These are phyloP conservation scores for Lepidothrix coronata DNA, from an alignment of 2,113 vertebrate species.

Conservation along the genomic window DNA sequence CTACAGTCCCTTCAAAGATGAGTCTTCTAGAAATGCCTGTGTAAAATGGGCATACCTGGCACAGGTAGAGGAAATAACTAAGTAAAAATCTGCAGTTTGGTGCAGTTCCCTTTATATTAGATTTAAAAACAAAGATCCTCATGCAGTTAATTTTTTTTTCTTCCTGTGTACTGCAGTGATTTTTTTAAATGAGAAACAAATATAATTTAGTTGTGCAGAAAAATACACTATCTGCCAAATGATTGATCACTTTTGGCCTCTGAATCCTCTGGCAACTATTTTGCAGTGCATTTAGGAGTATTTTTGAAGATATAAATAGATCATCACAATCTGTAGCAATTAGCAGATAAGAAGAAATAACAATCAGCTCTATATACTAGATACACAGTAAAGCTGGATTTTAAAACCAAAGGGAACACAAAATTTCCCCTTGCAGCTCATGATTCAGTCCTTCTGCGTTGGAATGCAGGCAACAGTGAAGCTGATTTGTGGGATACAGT, in stretches of 20 bases:
- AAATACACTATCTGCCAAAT: neutral
- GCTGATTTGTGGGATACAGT: neutral
- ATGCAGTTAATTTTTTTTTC: neutral
- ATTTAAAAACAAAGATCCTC: neutral
- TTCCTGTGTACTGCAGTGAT: neutral
- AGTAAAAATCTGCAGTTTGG: neutral
- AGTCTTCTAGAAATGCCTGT: neutral
- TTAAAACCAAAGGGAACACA: neutral
- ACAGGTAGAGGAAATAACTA: neutral
- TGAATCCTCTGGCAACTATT: neutral
- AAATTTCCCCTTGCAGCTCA: neutral
- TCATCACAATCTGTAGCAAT: conserved; percentile 20
- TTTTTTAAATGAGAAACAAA: neutral
- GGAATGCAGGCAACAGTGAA: neutral
- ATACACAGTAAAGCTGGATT: neutral
- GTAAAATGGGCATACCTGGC: neutral
- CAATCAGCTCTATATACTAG: neutral
- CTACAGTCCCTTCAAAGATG: neutral
- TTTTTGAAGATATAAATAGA: conserved; percentile 21
- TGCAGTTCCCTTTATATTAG: neutral
- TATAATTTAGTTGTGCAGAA: neutral
- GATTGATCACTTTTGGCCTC: neutral
- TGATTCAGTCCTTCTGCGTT: neutral
- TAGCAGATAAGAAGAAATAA: conserved; percentile 16
- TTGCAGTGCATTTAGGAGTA: neutral